Base-by-base conservation (phyloP, 2,888 invertebrate genomes). In the Ctenicera cuprea region DNA sequence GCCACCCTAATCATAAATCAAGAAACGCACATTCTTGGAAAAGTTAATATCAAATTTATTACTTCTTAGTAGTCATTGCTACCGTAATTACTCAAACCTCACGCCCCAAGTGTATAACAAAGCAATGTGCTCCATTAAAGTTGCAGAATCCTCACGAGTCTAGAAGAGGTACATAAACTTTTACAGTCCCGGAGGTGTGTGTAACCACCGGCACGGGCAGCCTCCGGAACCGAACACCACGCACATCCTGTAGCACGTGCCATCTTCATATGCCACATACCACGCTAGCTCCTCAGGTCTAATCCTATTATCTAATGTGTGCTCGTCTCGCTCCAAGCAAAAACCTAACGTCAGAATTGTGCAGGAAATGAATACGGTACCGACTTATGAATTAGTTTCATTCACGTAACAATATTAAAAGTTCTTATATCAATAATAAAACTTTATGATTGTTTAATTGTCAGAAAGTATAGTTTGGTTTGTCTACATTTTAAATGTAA, bases 171-270 rank as follows among this genome's bases (percentile, higher is more conserved):
- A 81, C 83, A 84, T 86, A 85, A 85, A 86, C 85, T 86, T 83
- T 82, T 82, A 79, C 81, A 79, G 81, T 85, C 83, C 83, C 84
- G 84, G 84, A 85, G 85, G 84, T 84, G 86, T 86, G 86, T 85
- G 83, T 85, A 86, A 84, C 84, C 85, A 86, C 84, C 86, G 86
- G 85, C 85, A 86, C 86, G 86, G 80, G 81, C 86, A 86, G 80
- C 82, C 84, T 83, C 86, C 85, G 86, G 86, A 86, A 86, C 86
- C 84, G 82, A 84, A 83, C 82, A 83, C 86, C 86, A 86, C 86
- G 86, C 86, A 86, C 85, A 85, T 86, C 86, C 86, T 86, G 85
- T 81, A 85, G 86, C 86, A 86, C 86, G 86, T 86, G 86, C 86
- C 82, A 73, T 76, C 76, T 74, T 78, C 72, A 71, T 75, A 65